Percentiles rank a stretch among this genome's conserved stretches.
These are phyloP conservation scores for Apamea crenata DNA, from an alignment of 2,888 invertebrate genomes.

Conservation along the genomic window DNA sequence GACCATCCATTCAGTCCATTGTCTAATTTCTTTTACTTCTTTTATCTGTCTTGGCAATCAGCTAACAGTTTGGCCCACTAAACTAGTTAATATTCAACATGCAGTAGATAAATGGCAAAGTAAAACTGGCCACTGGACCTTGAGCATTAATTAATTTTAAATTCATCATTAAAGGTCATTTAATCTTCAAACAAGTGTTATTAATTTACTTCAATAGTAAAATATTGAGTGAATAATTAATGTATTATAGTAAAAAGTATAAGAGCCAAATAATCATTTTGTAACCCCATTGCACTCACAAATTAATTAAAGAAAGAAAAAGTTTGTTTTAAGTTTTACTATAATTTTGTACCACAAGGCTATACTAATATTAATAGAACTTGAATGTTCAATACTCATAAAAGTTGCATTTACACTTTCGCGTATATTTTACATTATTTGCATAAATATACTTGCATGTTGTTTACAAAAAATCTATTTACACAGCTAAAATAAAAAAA, in stretches of 20 bases:
- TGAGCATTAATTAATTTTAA: constrained; percentile 22
- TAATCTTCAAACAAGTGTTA: not conserved
- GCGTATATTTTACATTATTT: constrained; percentile 2
- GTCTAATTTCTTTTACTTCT: too few species aligned
- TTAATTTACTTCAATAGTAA: not conserved
- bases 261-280: not conserved
- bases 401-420: constrained; percentile 14
- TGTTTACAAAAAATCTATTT: not conserved
- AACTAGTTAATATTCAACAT: not conserved
- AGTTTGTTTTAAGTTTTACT: not conserved
- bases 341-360: not conserved
- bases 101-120: not conserved
- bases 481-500: constrained; percentile 5
- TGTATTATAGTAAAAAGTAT: not conserved
- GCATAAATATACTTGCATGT: not conserved
- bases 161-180: not conserved
- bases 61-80: not conserved
- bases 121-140: constrained; percentile 2
- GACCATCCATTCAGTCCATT: not conserved
- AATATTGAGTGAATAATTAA: not conserved
- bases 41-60: not conserved
- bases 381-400: constrained; percentile 9
- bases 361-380: constrained; percentile 2
- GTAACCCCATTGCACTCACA: not conserved
- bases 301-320: not conserved